Percentiles rank a stretch among this genome's conserved stretches.
Conservation (phyloP, 2,113 vertebrate species). For the Anguilla japonica region DNA sequence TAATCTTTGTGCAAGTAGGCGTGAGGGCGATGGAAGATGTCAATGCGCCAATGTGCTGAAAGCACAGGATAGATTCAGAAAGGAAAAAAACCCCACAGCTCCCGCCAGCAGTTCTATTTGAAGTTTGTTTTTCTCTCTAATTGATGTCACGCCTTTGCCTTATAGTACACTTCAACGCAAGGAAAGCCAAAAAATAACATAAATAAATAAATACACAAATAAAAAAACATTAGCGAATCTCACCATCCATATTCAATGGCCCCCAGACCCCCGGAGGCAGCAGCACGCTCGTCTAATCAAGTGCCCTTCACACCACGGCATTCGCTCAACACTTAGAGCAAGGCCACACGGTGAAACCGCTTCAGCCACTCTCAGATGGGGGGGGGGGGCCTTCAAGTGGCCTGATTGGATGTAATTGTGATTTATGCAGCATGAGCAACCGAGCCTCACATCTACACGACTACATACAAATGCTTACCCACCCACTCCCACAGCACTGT, state of each 20-base stretch:
- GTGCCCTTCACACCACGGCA: too few species aligned
- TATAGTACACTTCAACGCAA: not conserved
- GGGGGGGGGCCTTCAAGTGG: not conserved
- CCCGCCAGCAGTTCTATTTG: constrained; percentile 14
- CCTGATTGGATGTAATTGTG: not conserved
- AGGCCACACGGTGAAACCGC: not conserved
- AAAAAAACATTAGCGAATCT: not conserved
- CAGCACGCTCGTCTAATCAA: not conserved
- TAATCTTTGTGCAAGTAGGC: constrained; percentile 57
- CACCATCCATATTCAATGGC: not conserved
- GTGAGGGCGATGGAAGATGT: constrained; percentile 67
- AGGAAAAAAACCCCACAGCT: not conserved
- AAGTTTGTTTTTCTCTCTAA: constrained; percentile 16
- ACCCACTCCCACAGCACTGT: too few species aligned
- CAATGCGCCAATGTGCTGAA: constrained; percentile 60
- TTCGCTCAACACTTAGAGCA: not conserved
- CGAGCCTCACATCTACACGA: not conserved
- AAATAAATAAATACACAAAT: not conserved
- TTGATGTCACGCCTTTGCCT: constrained; percentile 2
- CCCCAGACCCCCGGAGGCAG: not conserved
- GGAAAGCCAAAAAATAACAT: not conserved
- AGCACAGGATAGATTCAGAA: constrained; percentile 52
- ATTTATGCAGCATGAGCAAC: too few species aligned
- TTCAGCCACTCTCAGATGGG: too few species aligned
- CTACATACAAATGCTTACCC: constrained; percentile 1